Percentiles rank a stretch among this genome's conserved stretches.
Conservation (phyloP, 2,888 invertebrate genomes). For the Amphipoea lucens region DNA sequence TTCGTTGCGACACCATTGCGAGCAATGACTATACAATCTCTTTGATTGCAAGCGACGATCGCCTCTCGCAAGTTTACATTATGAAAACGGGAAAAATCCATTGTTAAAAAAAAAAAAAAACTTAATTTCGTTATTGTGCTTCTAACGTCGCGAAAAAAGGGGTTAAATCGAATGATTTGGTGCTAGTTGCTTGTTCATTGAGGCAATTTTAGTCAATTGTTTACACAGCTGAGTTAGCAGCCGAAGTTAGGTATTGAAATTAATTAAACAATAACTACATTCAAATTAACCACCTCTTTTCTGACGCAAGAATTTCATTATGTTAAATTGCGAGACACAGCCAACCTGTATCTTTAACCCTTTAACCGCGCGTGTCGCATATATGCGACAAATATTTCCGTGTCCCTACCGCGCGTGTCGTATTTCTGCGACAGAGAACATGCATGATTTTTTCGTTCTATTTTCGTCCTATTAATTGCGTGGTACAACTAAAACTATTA, state of each 20-base stretch:
- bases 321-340: constrained; percentile 31
- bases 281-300: not conserved
- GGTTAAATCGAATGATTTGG: not conserved
- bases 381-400: no score
- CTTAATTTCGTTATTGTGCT: constrained; percentile 24
- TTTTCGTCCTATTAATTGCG: no score
- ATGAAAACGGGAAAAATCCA: constrained; percentile 44
- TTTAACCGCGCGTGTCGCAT: no score
- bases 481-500: no score
- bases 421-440: no score
- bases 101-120: constrained; percentile 24
- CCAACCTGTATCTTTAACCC: constrained; percentile 23
- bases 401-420: no score
- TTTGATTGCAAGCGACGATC: constrained; percentile 51
- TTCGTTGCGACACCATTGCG: constrained; percentile 51
- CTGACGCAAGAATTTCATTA: constrained; percentile 9
- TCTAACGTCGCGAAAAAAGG: constrained; percentile 13
- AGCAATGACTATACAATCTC: no score
- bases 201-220: constrained; percentile 23
- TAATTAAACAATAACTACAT: constrained; percentile 18
- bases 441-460: no score
- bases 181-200: not conserved
- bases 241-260: not conserved
- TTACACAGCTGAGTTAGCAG: constrained; percentile 50
- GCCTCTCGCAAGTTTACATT: constrained; percentile 49